Base-by-base conservation (phyloP, 2,113 vertebrate species). In the Rhizomys pruinosus region DNA sequence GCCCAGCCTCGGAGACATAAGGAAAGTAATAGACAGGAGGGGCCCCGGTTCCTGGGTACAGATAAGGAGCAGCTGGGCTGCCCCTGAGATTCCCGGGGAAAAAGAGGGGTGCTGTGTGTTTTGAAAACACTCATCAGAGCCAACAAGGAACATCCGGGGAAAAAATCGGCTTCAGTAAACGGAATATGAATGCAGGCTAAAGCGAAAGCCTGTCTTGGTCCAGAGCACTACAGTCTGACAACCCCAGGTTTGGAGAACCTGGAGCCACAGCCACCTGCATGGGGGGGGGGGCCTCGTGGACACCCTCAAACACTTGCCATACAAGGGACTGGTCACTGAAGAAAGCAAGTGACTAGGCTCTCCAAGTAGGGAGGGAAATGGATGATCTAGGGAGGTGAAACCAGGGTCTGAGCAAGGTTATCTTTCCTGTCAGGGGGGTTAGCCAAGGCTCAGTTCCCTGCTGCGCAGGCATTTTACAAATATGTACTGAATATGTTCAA, bases 241-340 rank as follows among this genome's bases (percentile, higher is more conserved):
- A 1, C 8, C 4, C 6, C 25, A 37, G 5, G 29, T 22, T 7
- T 2, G 25, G 34, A 85, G 44, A 0, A 16, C 7, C 0, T 2
- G 34, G 15, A 9, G 9, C 34, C 4, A 3, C 59, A 2, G 71
- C 5, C 0, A 84, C 32, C 44, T 29, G 25, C 23, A 5, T 7
- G 11, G 8, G n/a, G 42, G 11, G 8, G n/a, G 42, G 23, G 0
- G 22, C 12, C 10, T 17, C 20, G 37, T 34, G 20, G 59, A 55
- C 19, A 55, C 34, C 66, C 63, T 25, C 3, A 37, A 1, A 0
- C 42, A 0, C 15, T 4, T 16, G 15, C 85, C 39, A 3, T 1
- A 23, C 6, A 5, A 4, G 57, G 39, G 55, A 32, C 3, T 0
- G 23, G 3, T 8, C 19, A 19, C 15, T 2, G 7, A 25, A 44